Conservation (phyloP, 2,888 invertebrate genomes). For the Plebejus argus region DNA sequence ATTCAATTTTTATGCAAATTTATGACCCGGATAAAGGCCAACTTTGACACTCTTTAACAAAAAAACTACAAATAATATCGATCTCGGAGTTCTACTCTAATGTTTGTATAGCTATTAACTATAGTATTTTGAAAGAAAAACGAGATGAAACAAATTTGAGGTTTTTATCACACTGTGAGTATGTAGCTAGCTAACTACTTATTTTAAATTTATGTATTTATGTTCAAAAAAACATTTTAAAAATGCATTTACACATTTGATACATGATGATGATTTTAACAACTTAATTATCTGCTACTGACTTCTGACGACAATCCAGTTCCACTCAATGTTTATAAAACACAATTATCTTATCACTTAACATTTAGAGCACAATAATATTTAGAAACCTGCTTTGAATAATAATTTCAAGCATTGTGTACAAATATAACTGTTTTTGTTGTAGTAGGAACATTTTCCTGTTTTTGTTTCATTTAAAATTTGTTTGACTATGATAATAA, state of each 20-base stretch:
- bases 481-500: not conserved
- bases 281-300: not conserved
- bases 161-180: too few species aligned
- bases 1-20: too few species aligned
- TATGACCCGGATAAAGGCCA: too few species aligned
- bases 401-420: not conserved
- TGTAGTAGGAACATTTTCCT: not conserved
- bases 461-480: not conserved
- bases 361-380: not conserved
- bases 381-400: not conserved
- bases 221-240: too few species aligned
- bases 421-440: not conserved
- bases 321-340: not conserved
- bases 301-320: not conserved
- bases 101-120: too few species aligned
- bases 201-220: too few species aligned
- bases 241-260: too few species aligned
- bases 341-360: constrained; percentile 2
- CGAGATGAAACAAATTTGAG: too few species aligned
- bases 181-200: not conserved
- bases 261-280: constrained; percentile 17
- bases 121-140: too few species aligned
- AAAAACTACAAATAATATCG: too few species aligned
- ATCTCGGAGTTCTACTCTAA: too few species aligned
- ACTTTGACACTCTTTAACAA: too few species aligned